A percentile compares a stretch with the other conserved stretches of the same genome.
Evolutionary conservation across 2,797 vertebrate species (phyloP).

Genomic region (Gambelia wislizenii): DNA sequence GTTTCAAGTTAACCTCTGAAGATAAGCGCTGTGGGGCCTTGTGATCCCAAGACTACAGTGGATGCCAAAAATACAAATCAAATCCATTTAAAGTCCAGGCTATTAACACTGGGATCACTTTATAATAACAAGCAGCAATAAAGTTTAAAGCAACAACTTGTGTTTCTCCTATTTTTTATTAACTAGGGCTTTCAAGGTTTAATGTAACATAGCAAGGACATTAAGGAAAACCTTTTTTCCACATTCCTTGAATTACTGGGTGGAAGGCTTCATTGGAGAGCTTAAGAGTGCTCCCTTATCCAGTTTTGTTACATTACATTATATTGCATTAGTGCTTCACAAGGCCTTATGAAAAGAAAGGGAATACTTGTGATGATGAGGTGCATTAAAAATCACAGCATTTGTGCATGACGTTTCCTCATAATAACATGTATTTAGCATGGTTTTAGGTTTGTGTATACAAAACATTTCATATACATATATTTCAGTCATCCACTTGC

Average conservation of each 20-base stretch:
- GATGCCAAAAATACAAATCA: constrained; percentile 80
- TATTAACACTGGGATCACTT: constrained; percentile 67
- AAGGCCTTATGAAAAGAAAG: constrained; percentile 2
- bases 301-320: neutral
- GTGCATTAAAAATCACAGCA: neutral
- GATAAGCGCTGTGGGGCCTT: constrained; percentile 70
- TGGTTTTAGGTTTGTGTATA: neutral
- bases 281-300: neutral
- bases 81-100: constrained; percentile 68
- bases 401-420: neutral
- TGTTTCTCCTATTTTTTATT: constrained; percentile 63
- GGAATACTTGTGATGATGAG: constrained; percentile 4
- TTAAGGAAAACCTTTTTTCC: constrained; percentile 41
- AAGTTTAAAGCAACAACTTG: constrained; percentile 63
- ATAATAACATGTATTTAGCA: neutral
- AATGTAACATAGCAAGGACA: constrained; percentile 53
- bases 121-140: constrained; percentile 68
- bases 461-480: neutral
- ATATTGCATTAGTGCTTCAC: constrained; percentile 3
- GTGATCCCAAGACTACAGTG: constrained; percentile 79
- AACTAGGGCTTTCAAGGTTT: constrained; percentile 62
- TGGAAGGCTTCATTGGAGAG: neutral
- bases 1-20: constrained; percentile 70
- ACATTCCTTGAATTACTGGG: constrained; percentile 16
- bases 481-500: neutral